Evolutionary conservation across 2,888 invertebrate species (phyloP), one percentile per base, ranked within the genome.

Genomic region (Rhorus exstirpatorius): DNA sequence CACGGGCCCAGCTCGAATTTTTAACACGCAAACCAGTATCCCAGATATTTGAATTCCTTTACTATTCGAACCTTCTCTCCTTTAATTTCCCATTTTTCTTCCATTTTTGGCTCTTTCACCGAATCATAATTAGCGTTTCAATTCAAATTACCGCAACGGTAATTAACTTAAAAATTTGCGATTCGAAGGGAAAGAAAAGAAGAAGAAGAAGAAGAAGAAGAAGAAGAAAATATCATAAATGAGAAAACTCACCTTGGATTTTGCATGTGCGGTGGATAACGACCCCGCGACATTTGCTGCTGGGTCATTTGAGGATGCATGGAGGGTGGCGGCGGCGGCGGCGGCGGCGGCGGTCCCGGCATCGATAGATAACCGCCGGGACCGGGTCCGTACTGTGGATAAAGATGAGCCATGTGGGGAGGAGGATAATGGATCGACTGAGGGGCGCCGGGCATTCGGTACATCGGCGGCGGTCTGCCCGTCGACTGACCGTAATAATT

Each of bases 401-500:
- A 93, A 24, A 92, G 67, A 44, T 91, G 92, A 8, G 90, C 75
- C 77, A 92, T 84, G 35, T 92, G 91, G 0, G 92, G 86, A 0
- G 92, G 86, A 8, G 91, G 87, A 83, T 91, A 92, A 49, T 92
- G 92, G 88, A 93, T 91, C 7, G 83, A 75, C 65, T 91, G 92
- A 1, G 90, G 91, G 51, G 87, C 88, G 3, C 83, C 77, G 21
- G 91, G 86, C 49, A 92, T 89, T 78, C 91, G 88, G 70, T 93
- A 93, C 83, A 93, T 85, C 1, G 92, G 91, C 24, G 81, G 86
- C 21, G 93, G 93, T 71, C 92, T 94, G 90, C 91, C 93, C 89
- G 89, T 93, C 88, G 83, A 90, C 58, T 89, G 93, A 71, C 87
- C 94, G 93, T 88, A 94, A 74, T 90, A 92, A 88, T 89, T 91